These are phyloP conservation scores for Ophiodon elongatus DNA, from an alignment of 2,113 vertebrate species.

Conservation along the genomic window DNA sequence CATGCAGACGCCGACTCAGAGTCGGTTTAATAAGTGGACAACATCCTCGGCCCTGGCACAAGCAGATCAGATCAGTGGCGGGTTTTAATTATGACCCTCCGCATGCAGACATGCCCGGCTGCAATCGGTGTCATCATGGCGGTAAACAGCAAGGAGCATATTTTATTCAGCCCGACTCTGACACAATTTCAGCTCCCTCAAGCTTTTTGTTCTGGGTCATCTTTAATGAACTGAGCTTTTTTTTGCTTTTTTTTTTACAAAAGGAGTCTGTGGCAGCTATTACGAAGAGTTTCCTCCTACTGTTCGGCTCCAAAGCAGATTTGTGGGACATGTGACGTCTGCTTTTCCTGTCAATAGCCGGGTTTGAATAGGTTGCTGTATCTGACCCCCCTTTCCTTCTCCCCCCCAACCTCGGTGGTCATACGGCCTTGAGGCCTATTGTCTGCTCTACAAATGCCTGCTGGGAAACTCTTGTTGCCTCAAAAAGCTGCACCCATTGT, in stretches of 20 bases:
- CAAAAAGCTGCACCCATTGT: slow-evolving; percentile 55
- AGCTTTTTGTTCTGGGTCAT: slow-evolving; percentile 58
- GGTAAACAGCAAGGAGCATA: slow-evolving; percentile 34
- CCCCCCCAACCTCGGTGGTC: slow-evolving; percentile 52
- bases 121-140: slow-evolving; percentile 17
- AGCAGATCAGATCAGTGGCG: slow-evolving; percentile 18
- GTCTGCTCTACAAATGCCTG: slow-evolving; percentile 50
- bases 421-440: slow-evolving; percentile 68
- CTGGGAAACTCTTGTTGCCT: slow-evolving; percentile 58
- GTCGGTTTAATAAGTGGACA: slow-evolving; percentile 65
- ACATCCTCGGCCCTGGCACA: slow-evolving; percentile 9
- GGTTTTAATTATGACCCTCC: slow-evolving; percentile 42
- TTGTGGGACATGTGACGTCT: slow-evolving; percentile 50
- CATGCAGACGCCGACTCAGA: slow-evolving; percentile 44
- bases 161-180: slow-evolving; percentile 45
- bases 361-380: slow-evolving; percentile 62
- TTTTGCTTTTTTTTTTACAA: neutral
- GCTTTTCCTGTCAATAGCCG: slow-evolving; percentile 64
- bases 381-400: slow-evolving; percentile 53
- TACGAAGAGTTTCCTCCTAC: slow-evolving; percentile 58
- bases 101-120: neutral
- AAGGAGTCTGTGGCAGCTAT: slow-evolving; percentile 35
- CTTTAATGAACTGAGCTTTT: slow-evolving; percentile 59
- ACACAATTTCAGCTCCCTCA: slow-evolving; percentile 56
- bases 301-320: slow-evolving; percentile 57